A percentile compares a stretch with the other conserved stretches of the same genome.
phyloP scores from a whole-genome alignment of 92 coral and sea anemone species.

The Blastomussa wellsi region DNA sequence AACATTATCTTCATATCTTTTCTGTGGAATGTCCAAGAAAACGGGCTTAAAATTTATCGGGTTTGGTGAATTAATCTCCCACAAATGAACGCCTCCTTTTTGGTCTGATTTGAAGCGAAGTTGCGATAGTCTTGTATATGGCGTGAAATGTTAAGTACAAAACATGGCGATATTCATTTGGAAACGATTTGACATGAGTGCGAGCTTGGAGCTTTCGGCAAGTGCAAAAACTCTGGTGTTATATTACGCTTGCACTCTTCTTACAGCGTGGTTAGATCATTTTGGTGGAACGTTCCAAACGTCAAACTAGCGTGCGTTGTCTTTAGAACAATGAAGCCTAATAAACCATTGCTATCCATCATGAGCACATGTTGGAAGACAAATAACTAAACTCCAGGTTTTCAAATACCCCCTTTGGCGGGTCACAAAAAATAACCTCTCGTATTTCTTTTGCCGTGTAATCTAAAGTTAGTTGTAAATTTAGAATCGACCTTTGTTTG shows the following conservation, averaged over 20 bases:
- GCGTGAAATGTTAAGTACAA: constrained; percentile 13
- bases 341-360: neutral
- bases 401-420: neutral
- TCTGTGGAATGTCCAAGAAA: constrained; percentile 45
- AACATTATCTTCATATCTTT: constrained; percentile 40
- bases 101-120: neutral
- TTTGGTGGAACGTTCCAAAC: neutral
- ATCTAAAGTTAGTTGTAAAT: constrained; percentile 21
- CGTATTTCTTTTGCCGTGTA: neutral
- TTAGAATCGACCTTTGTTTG: constrained; percentile 31
- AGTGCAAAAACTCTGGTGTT: constrained; percentile 9
- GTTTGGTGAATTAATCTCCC: constrained; percentile 24
- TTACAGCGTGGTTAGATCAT: neutral
- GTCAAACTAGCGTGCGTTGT: neutral
- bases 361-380: constrained; percentile 8
- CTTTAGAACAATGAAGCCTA: constrained; percentile 19
- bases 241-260: constrained; percentile 13
- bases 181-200: neutral
- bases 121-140: neutral
- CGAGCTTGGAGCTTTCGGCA: constrained; percentile 25
- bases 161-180: neutral
- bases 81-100: neutral
- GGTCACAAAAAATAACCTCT: constrained; percentile 8
- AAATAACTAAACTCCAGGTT: neutral
- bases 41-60: constrained; percentile 38